Base-by-base conservation (phyloP, 1,140 invertebrate genomes). In the Drosophila persimilis region DNA sequence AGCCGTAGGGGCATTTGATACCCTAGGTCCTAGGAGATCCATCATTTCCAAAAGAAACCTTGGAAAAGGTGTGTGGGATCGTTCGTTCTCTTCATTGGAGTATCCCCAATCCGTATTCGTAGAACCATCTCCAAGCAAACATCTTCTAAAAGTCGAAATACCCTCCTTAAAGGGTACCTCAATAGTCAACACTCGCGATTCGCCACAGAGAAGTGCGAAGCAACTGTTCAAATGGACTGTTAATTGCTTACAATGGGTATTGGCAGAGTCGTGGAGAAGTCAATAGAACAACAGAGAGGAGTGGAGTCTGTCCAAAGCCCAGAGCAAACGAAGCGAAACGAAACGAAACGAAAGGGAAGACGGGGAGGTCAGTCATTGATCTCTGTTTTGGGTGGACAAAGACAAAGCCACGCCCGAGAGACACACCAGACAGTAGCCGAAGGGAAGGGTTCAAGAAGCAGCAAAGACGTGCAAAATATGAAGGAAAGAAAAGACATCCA, bases 221-320 rank as follows among this genome's bases (percentile, higher is more conserved):
- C 52, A 31, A 31, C 31, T 31, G 31, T 31, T 31, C 31, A 31
- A 31, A 31, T 31, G 31, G 65, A 59, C 73, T 70, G 24, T 79
- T 74, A 80, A 80, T 71, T 80, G 77, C 17, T 46, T 26, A 47
- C 54, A 56, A 52, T 69, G 57, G 24, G 11, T 46, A 59, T 65
- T 69, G 63, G 55, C 51, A 60, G 39, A 58, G 53, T 53, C 53
- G 20, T 20, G 20, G 24, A 26, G 29, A 24, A 53, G 54, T 35
- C 35, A 31, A 31, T 31, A 31, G 31, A 31, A 31, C 31, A 31
- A 31, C 31, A 9, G 8, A 9, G 31, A 31, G 31, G 31, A 31
- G 29, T 2, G 29, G 29, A 31, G 46, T 51, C 41, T 29, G 45
- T 15, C 8, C 29, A 43, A 6, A 6, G 60, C 29, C 46, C 46